A percentile compares a stretch with the other conserved stretches of the same genome.
Evolutionary conservation across 2,888 invertebrate genomes (phyloP).

Genomic region (Ypsolopha sequella): DNA sequence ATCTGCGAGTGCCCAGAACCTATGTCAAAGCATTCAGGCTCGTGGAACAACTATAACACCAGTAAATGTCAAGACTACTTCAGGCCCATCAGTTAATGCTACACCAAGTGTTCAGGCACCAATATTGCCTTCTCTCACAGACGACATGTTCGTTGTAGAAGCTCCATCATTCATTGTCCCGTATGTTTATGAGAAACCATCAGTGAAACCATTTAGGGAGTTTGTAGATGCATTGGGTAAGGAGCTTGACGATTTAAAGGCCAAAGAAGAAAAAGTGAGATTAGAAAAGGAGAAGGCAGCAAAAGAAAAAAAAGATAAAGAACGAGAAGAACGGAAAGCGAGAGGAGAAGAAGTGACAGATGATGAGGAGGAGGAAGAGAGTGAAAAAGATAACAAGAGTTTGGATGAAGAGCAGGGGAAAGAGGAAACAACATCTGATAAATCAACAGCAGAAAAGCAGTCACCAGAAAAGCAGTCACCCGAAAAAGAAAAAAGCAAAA

Average conservation of each 20-base stretch:
- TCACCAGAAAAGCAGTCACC: neutral
- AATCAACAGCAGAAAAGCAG: too few species aligned
- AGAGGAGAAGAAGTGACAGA: constrained; percentile 24
- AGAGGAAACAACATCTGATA: constrained; percentile 1
- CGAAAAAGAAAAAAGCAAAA: constrained; percentile 20
- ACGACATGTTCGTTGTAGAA: constrained; percentile 94
- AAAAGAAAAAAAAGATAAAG: constrained; percentile 52
- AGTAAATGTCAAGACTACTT: constrained; percentile 38
- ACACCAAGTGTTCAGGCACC: constrained; percentile 37
- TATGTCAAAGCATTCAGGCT: constrained; percentile 61
- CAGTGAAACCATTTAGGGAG: constrained; percentile 82
- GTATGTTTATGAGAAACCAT: constrained; percentile 93
- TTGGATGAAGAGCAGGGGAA: constrained; percentile 28
- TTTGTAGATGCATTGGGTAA: constrained; percentile 77
- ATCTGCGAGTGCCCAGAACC: constrained; percentile 43
- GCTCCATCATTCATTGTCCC: constrained; percentile 95
- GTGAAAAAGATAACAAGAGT: constrained; percentile 28
- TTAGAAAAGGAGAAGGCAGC: constrained; percentile 35
- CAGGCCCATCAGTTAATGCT: constrained; percentile 14
- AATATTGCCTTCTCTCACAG: constrained; percentile 85
- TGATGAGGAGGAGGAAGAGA: constrained; percentile 21
- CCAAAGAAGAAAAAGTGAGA: constrained; percentile 47
- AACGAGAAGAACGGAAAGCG: constrained; percentile 39
- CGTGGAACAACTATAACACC: constrained; percentile 69
- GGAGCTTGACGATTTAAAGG: constrained; percentile 66